Evolutionary conservation across 2,113 vertebrate species (phyloP), one percentile per base, ranked within the genome.

Genomic region (Jacana jacana): DNA sequence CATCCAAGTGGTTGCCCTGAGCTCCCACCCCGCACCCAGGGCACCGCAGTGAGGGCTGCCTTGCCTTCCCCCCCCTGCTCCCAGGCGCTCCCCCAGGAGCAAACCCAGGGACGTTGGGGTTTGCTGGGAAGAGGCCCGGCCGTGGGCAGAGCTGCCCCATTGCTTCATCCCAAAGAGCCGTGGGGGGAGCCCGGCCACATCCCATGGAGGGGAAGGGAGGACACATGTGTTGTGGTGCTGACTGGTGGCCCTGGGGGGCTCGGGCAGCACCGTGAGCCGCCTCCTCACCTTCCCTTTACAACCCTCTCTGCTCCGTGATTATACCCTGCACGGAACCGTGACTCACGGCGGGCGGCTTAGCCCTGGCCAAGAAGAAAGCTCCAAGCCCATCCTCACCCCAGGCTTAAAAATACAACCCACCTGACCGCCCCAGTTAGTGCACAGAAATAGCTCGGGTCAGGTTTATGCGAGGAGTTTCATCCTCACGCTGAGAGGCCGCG

Each of bases 401-500:
- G 63, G 15, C 22, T 83, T 49, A 37, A 75, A 93, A 95, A 11
- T 35, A 66, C 70, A 46, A 7, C 61, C 49, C 64, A 6, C 55
- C 48, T 9, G 37, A 4, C 11, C 31, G 19, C 42, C 31, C 9
- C 68, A 23, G 61, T 1, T 2, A 7, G 81, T 1, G 10, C 60
- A 2, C 54, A 46, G 69, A 4, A 64, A n/a, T 23, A 85, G 70
- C 73, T 0, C 3, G 1, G 87, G 3, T 0, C 58, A 12, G 79
- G 61, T 4, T 63, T 4, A 4, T 1, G 4, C 1, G 13, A 14
- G 31, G 37, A 1, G 37, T 7, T 89, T 55, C 7, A 46, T 6
- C 77, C 54, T 4, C 6, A 0, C 7, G 3, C 30, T 0, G 0
- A n/a, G 55, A 25, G 65, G 35, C 60, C 37, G 30, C 5, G 11